Evolutionary conservation across 2,797 vertebrate species (phyloP).

Genomic region (Rhinella marina): DNA sequence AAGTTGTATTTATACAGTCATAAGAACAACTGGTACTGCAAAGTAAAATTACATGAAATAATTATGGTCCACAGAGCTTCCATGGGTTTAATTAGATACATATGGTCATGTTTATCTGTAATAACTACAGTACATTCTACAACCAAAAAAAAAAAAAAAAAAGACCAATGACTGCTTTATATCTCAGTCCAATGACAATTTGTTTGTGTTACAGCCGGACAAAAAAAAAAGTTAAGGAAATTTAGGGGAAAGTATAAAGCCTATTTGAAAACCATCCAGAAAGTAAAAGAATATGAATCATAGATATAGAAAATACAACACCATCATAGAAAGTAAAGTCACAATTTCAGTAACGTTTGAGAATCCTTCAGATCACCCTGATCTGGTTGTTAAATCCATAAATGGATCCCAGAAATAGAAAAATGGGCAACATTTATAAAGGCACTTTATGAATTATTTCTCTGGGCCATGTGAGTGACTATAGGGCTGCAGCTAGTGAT

Average conservation of each 20-base stretch:
- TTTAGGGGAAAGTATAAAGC: not conserved
- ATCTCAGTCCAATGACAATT: slow-evolving; percentile 24
- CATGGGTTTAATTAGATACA: slow-evolving; percentile 30
- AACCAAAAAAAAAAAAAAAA: slow-evolving; percentile 11
- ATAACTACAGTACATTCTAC: slow-evolving; percentile 19
- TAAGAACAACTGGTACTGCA: slow-evolving; percentile 13
- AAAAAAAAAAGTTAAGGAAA: slow-evolving; percentile 23
- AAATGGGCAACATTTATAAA: no score
- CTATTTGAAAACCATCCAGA: slow-evolving; percentile 23
- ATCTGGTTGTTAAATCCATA: no score
- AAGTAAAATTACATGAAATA: slow-evolving; percentile 12
- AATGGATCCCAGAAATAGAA: no score
- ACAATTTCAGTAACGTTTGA: no score
- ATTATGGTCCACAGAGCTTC: not conserved
- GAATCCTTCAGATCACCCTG: no score
- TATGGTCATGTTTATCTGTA: slow-evolving; percentile 34
- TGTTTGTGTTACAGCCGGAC: slow-evolving; percentile 34
- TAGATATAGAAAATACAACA: not conserved
- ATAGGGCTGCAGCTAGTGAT: no score
- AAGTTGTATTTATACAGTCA: slow-evolving; percentile 8
- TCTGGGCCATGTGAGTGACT: no score
- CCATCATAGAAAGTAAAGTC: not conserved
- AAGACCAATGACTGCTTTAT: slow-evolving; percentile 28
- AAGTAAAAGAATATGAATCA: not conserved
- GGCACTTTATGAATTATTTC: no score